Conservation (phyloP, 2,797 vertebrate genomes). For the Loriculus beryllinus region DNA sequence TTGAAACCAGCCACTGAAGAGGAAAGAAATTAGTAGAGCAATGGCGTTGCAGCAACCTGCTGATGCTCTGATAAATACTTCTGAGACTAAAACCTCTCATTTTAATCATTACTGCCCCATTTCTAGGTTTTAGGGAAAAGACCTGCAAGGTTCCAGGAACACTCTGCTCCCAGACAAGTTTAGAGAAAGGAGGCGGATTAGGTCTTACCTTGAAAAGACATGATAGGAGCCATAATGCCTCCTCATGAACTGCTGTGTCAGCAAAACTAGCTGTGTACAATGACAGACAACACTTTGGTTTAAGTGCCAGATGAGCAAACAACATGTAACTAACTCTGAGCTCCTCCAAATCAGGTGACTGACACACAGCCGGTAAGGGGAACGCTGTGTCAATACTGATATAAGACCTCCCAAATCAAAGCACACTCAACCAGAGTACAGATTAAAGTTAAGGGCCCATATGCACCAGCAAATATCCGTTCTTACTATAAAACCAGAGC, state of each 20-base stretch:
- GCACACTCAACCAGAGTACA: rapidly evolving
- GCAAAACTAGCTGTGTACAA: not conserved
- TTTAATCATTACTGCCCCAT: not conserved
- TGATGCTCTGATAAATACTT: not conserved
- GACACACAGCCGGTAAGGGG: rapidly evolving
- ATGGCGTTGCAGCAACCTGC: not conserved
- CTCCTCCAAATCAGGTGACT: not conserved
- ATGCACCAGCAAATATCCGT: rapidly evolving
- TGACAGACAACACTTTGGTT: not conserved
- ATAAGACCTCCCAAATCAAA: not conserved
- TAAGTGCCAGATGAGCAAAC: not conserved
- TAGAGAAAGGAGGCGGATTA: not conserved
- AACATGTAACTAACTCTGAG: not conserved
- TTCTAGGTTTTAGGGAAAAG: not conserved
- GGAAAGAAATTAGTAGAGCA: not conserved
- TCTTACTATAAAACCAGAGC: not conserved
- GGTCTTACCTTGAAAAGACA: not conserved
- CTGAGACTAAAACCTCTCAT: not conserved
- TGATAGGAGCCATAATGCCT: not conserved
- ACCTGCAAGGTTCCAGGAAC: not conserved
- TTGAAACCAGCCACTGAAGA: not conserved
- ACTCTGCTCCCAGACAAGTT: not conserved
- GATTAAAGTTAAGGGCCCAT: rapidly evolving
- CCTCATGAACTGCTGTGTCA: not conserved
- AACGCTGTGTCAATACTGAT: rapidly evolving